Evolutionary conservation across 2,888 invertebrate species (phyloP).

Genomic region (Uropetala carovei): DNA sequence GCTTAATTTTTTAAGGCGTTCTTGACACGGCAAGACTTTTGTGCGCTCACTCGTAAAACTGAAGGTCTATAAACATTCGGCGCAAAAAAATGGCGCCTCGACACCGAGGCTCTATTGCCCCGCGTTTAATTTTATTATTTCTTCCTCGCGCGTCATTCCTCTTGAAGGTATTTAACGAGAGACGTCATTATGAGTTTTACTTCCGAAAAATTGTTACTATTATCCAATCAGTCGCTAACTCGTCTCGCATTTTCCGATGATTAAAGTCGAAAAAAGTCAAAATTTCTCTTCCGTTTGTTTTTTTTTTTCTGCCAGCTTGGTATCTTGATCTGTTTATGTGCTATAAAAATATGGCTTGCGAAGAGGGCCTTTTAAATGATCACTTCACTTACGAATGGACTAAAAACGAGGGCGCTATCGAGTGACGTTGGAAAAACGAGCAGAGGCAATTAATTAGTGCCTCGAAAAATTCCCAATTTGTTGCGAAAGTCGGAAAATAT

Average conservation of each 20-base stretch:
- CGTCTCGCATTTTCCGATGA: background rate
- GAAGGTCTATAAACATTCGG: background rate
- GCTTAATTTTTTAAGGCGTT: too few relatives aligned
- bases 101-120: background rate
- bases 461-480: too few relatives aligned
- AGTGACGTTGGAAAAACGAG: too few relatives aligned
- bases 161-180: background rate
- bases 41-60: background rate
- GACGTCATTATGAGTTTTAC: slow-evolving; percentile 8
- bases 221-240: background rate
- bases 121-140: slow-evolving; percentile 33
- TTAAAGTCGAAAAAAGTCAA: background rate
- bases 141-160: background rate
- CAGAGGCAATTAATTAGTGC: too few relatives aligned
- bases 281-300: background rate
- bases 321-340: background rate
- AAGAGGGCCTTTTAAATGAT: background rate
- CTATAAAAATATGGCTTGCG: background rate
- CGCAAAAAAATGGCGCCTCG: background rate
- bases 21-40: background rate
- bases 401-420: background rate
- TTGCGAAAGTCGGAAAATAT: too few relatives aligned
- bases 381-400: background rate
- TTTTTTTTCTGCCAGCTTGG: background rate
- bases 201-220: background rate